Conservation (phyloP, 1,140 invertebrate species). For the Calosoma granatense region DNA sequence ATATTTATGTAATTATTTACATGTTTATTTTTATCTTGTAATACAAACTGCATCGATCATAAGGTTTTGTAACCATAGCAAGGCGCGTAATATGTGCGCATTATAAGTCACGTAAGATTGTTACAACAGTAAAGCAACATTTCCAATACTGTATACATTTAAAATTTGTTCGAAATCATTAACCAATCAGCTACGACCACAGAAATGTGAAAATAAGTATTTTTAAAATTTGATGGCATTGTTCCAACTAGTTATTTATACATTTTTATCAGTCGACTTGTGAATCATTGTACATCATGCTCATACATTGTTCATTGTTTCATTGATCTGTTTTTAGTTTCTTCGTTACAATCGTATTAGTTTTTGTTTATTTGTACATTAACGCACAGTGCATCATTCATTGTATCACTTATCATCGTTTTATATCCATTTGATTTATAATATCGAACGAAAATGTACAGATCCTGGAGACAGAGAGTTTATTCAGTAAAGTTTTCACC, state of each 20-base stretch:
- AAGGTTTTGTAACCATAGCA: neutral
- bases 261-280: neutral
- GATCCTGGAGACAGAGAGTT: neutral
- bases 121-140: too few species aligned
- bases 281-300: neutral
- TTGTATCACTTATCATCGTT: too few species aligned
- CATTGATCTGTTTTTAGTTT: neutral
- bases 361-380: neutral
- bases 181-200: neutral
- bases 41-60: too few species aligned
- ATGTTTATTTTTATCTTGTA: too few species aligned
- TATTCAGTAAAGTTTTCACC: neutral
- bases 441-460: neutral
- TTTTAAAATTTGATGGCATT: neutral
- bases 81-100: neutral
- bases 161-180: neutral
- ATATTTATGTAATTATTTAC: too few species aligned
- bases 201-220: constrained; percentile 3
- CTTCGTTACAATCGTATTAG: neutral
- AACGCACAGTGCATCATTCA: too few species aligned
- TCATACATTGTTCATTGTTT: neutral
- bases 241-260: neutral
- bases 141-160: too few species aligned
- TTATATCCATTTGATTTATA: too few species aligned
- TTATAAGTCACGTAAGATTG: too few species aligned